Conservation (phyloP, 2,888 invertebrate genomes). For the Tinea trinotella region DNA sequence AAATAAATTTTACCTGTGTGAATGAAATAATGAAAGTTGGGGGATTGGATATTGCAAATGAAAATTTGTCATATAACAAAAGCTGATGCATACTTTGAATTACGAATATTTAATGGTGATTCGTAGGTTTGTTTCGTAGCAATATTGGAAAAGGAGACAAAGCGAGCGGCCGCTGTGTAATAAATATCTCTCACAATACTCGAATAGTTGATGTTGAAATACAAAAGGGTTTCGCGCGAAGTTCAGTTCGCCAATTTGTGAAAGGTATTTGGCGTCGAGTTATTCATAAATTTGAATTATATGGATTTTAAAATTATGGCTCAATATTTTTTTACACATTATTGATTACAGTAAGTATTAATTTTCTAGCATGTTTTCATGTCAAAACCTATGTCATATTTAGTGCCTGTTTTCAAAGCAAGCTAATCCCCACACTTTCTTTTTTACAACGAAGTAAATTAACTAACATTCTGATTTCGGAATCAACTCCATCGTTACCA, state of each 20-base stretch:
- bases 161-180: conserved; percentile 17
- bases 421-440: no score
- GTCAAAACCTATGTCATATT: no score
- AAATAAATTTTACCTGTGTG: no score
- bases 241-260: conserved; percentile 10
- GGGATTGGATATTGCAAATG: no score
- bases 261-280: conserved; percentile 11
- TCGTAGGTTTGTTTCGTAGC: not conserved
- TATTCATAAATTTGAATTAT: not conserved
- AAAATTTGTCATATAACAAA: not conserved
- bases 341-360: no score
- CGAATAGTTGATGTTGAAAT: conserved; percentile 17
- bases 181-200: conserved; percentile 20
- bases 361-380: no score
- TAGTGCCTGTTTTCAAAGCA: no score
- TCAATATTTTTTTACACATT: no score
- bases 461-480: no score
- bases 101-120: not conserved
- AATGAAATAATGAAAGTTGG: no score
- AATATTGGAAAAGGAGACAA: conserved; percentile 18
- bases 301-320: conserved; percentile 6
- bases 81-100: not conserved
- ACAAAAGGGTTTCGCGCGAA: conserved; percentile 11
- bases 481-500: no score
- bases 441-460: no score